A percentile compares a stretch with the other conserved stretches of the same genome.
phyloP scores from a whole-genome alignment of 2,888 invertebrate species.

The Kuschelorhynchus macadamiae region DNA sequence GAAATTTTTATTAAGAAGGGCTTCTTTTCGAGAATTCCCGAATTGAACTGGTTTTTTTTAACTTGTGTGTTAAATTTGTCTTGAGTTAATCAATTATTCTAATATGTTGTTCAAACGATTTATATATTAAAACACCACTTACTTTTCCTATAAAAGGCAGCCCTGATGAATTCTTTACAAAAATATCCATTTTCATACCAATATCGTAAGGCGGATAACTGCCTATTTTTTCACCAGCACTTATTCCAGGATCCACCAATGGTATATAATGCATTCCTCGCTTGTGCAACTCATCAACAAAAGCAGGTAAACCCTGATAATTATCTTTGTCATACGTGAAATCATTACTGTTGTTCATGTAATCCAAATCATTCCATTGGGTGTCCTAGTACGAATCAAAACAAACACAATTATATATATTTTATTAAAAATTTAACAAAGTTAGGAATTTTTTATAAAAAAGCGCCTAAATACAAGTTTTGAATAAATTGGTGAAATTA shows the following conservation, averaged over 20 bases:
- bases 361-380: conserved; percentile 90
- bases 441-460: too few relatives aligned
- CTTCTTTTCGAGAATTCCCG: too few relatives aligned
- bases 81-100: too few relatives aligned
- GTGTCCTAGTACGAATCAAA: conserved; percentile 71
- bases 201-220: conserved; percentile 83
- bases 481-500: too few relatives aligned
- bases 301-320: conserved; percentile 77
- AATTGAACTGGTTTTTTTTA: too few relatives aligned
- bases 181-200: conserved; percentile 80
- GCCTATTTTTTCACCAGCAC: conserved; percentile 76
- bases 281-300: conserved; percentile 78
- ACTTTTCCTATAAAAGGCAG: conserved; percentile 82
- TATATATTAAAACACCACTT: too few relatives aligned
- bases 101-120: too few relatives aligned
- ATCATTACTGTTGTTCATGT: conserved; percentile 84
- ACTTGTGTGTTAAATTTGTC: too few relatives aligned
- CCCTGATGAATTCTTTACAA: conserved; percentile 79
- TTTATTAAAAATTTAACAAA: neutral
- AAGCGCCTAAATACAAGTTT: too few relatives aligned
- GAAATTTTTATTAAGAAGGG: too few relatives aligned
- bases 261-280: conserved; percentile 84
- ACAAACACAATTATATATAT: neutral
- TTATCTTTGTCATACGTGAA: conserved; percentile 80
- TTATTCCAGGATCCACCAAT: conserved; percentile 83